Base-by-base conservation (phyloP, 2,113 vertebrate species). In the Saguinus imperator region DNA sequence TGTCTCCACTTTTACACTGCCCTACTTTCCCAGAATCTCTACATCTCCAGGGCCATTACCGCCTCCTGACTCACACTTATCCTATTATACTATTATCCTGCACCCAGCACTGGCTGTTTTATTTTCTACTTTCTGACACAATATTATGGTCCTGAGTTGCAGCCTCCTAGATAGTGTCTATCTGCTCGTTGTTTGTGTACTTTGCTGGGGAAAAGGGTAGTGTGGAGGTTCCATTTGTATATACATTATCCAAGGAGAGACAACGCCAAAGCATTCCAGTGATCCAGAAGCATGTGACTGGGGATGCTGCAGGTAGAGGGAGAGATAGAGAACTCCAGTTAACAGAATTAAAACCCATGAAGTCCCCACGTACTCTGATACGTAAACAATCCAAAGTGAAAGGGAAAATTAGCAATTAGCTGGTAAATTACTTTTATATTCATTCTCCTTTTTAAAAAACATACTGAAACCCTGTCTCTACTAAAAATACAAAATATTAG, bases 111-210 rank as follows among this genome's bases (percentile, higher is more conserved):
- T 93, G 97, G 55, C 89, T 97, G 40, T 70, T 96, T 82, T 92
- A 89, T 97, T 98, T 98, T 97, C 98, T 96, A 29, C 70, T 98
- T 98, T 85, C 91, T 98, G 97, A 95, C 97, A 98, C 96, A 98
- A 97, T 96, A 97, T 97, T 92, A 97, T 95, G 92, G 97, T 86
- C 83, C 94, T 48, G 72, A 68, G 96, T 45, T 72, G 57, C 93
- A 87, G 76, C 17, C 79, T 83, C 97, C 94, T 96, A 81, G 68
- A 92, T n/a, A 6, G 77, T 55, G 57, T 92, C 88, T 96, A 79
- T 52, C 37, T 94, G 94, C 92, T 96, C 92, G 94, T 48, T 76
- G 68, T 58, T 85, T 97, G 95, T 88, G 20, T 21, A 8, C 52
- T 94, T 82, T 2, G 0, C 58, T 23, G 40, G 58, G 79, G 66